A percentile compares a stretch with the other conserved stretches of the same genome.
Evolutionary conservation across 2,113 vertebrate species (phyloP).

Genomic region (Tychaedon coryphoeus): DNA sequence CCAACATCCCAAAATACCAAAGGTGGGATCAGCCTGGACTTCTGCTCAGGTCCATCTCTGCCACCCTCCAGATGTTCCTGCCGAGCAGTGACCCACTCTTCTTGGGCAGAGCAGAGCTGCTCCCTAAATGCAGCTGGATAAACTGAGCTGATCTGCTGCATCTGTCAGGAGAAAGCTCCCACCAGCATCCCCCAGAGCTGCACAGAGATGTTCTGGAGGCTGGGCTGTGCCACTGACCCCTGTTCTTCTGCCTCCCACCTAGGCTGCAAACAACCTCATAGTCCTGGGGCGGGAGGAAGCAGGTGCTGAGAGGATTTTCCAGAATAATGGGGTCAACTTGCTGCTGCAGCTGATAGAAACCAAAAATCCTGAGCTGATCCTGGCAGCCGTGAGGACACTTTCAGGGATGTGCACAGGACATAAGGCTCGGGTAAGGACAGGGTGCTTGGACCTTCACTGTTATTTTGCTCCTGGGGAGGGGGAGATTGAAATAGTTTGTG

Average conservation of each 20-base stretch:
- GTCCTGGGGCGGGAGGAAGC: slow-evolving; percentile 93
- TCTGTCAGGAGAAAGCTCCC: neutral
- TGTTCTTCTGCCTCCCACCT: neutral
- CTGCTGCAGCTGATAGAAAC: slow-evolving; percentile 87
- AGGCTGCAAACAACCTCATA: slow-evolving; percentile 97
- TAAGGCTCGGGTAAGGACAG: slow-evolving; percentile 82
- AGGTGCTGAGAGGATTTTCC: slow-evolving; percentile 92
- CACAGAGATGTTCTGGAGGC: neutral
- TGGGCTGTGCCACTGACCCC: neutral
- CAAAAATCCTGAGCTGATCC: slow-evolving; percentile 84
- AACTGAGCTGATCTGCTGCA: neutral
- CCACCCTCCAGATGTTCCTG: neutral
- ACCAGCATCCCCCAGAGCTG: neutral
- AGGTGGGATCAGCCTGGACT: neutral
- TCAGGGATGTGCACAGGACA: slow-evolving; percentile 93
- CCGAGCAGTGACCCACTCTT: neutral
- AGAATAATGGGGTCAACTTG: slow-evolving; percentile 89
- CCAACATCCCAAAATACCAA: neutral
- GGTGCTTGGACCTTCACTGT: neutral
- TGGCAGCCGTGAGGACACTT: slow-evolving; percentile 88
- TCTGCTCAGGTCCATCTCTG: neutral
- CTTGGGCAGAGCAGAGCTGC: neutral
- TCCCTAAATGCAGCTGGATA: neutral
- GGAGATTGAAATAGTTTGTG: neutral
- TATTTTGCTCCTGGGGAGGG: neutral